A percentile compares a stretch with the other conserved stretches of the same genome.
Conservation (phyloP, 1,140 invertebrate species). For the Propsilocerus akamusi region DNA sequence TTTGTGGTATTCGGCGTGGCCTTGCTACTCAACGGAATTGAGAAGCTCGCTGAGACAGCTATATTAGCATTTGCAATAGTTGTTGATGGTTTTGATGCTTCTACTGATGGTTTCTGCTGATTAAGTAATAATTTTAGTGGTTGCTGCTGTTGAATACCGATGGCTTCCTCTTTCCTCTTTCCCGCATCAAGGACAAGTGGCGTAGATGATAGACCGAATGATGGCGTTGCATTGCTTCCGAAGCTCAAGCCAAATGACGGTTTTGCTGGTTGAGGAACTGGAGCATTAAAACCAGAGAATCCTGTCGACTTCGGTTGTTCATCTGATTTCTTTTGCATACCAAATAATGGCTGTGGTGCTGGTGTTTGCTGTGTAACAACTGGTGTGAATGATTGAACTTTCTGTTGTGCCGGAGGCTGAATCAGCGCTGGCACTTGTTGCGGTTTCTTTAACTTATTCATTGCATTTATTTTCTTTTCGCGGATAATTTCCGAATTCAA, state of each 20-base stretch:
- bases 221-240: neutral
- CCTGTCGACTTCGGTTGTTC: neutral
- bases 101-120: neutral
- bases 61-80: neutral
- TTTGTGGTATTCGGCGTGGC: neutral
- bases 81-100: neutral
- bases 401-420: neutral
- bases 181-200: neutral
- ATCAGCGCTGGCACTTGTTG: neutral
- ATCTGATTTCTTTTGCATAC: neutral
- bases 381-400: neutral
- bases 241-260: neutral
- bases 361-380: neutral
- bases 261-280: neutral
- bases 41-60: neutral
- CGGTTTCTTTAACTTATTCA: neutral
- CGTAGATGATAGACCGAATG: neutral
- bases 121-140: neutral
- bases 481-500: slow-evolving; percentile 21
- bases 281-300: neutral
- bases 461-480: slow-evolving; percentile 7
- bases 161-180: neutral
- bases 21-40: neutral
- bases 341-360: neutral
- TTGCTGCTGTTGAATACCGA: too few relatives aligned